Evolutionary conservation across 2,797 vertebrate species (phyloP), one percentile per base, ranked within the genome.

Genomic region (Lophura swinhoii): DNA sequence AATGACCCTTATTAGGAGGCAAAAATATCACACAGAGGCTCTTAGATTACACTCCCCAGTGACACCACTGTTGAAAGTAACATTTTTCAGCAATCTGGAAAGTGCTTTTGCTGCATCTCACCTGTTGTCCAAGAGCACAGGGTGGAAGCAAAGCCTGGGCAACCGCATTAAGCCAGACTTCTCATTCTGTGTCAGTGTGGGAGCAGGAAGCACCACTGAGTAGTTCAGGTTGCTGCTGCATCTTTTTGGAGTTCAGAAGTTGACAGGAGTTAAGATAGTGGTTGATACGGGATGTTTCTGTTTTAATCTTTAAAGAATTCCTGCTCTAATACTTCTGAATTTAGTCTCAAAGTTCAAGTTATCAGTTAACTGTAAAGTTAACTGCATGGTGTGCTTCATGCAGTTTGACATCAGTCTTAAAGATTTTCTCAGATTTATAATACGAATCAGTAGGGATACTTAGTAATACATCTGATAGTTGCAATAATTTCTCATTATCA

Each of bases 401-500:
- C 64, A 26, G 39, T 73, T 87, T 94, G 86, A 82, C n/a, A 71
- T 60, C 46, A 55, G 56, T 64, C 80, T 73, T 77, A 76, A 87
- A 86, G 67, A 31, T 60, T 74, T 81, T 35, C 63, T 29, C 64
- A 84, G 74, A 92, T 94, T 91, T 87, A 78, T 93, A 69, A 58
- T 81, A 72, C 14, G 35, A 83, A 93, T 53, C 72, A 89, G 91
- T 90, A 90, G 91, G 80, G 91, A 83, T 88, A 83, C 87, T 91
- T 91, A 69, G 80, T 87, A 85, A 88, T 93, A 74, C 48, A 90
- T 94, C 60, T 17, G 12, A 78, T 92, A 83, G 71, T 82, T 95
- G 28, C 71, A 94, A 88, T 93, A 62, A 88, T 88, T 95, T 92
- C 80, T 91, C 74, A 86, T 95, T 84, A 92, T 88, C 85, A 66